Evolutionary conservation across 2,888 invertebrate species (phyloP), one percentile per base, ranked within the genome.

Genomic region (Norana najaformis): DNA sequence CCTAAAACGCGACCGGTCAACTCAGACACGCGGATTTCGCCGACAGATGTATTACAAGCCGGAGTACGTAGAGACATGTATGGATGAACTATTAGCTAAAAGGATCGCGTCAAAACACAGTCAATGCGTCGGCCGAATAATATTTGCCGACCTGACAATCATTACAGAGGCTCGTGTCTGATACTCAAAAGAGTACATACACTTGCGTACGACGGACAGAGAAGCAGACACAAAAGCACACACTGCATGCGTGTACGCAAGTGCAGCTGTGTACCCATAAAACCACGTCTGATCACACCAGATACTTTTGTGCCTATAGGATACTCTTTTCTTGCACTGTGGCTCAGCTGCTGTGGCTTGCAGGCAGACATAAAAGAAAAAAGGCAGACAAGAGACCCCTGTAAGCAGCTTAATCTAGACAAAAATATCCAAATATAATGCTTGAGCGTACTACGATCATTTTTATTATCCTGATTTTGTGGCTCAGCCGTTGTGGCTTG

Each of bases 81-180:
- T 23, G 16, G 69, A n/a, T 69, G 69, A 30, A n/a, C n/a, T n/a
- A 16, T 69, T 69, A 8, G 69, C 69, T n/a, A 69, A n/a, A 47
- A 16, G 47, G 23, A 23, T 69, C 69, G 30, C 0, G n/a, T 69
- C 69, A 69, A 30, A 69, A 69, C 69, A 69, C 4, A 69, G 69
- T 69, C 69, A 8, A 13, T 30, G 53, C 53, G 53, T 30, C 23
- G 53, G 4, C 47, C 14, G 11, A 30, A 16, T 3, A 69, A 69
- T 69, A 69, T 69, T 69, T 69, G 69, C 69, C 69, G 13, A 69
- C 69, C 69, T 69, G 69, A 69, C 69, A 69, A n/a, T 69, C 69
- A 69, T 69, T n/a, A 69, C 30, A 69, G n/a, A 30, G 69, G n/a
- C 1, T 69, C 69, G 69, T 69, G 69, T 69, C 69, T n/a, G 6